Base-by-base conservation (phyloP, 2,113 vertebrate genomes). In the Zosterops lateralis region DNA sequence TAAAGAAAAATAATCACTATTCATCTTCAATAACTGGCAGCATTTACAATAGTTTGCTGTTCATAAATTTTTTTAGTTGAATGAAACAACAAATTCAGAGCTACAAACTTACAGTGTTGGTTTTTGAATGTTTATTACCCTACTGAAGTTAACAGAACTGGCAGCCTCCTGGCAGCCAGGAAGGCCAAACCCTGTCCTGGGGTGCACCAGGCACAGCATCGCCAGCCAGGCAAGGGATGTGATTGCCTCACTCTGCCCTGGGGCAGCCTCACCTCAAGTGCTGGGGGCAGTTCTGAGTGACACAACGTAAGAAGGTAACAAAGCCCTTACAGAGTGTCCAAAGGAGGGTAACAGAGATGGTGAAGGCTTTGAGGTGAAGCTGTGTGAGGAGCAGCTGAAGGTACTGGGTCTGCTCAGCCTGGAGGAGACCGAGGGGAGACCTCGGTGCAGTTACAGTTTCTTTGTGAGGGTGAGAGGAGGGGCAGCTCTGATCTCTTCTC, bases 311-410 rank as follows among this genome's bases (percentile, higher is more conserved):
- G 42, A 36, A 60, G 5, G 70, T 2, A 26, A 9, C 9, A 75
- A 26, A 89, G 20, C 17, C 7, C 7, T 26, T 10, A 21, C 14
- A 54, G 13, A 21, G 17, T 2, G 4, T 22, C 21, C 40, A 42
- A 76, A 62, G 25, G 17, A 61, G 31, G 3, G 3, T 6, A 61
- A 26, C 11, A 13, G 10, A 3, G 11, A 26, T 34, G 25, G 31
- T 26, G 31, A 62, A 68, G 34, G 40, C 62, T 54, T 34, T 34
- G 47, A 48, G 47, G 14, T 6, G 54, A 20, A 73, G 54, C 24
- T 0, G 1, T 17, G 0, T 17, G n/a, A 60, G 53, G 16, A 75
- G 34, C 1, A 0, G 47, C 48, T 62, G 62, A 56, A 15, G 25
- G 3, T 14, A 7, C n/a, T 16, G 5, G 29, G 40, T 13, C 34